Percentiles rank a stretch among this genome's conserved stretches.
phyloP scores from a whole-genome alignment of 53 echinoderm and acorn worm genomes.

The Glandiceps talaboti region DNA sequence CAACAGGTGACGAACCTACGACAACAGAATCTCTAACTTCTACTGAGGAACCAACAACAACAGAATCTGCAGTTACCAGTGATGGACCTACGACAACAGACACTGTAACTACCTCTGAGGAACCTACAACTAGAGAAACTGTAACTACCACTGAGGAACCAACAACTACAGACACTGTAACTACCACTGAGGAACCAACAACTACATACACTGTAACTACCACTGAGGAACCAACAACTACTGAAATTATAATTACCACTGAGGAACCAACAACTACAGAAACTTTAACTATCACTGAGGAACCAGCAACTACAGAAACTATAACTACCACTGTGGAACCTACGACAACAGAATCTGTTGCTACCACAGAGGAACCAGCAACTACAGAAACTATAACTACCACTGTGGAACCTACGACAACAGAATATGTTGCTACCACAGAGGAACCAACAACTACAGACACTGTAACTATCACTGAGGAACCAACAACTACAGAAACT shows the following conservation, averaged over 20 bases:
- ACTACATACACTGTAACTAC: background rate
- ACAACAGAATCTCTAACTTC: too few species aligned
- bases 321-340: background rate
- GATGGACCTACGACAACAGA: background rate
- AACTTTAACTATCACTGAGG: background rate
- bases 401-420: background rate
- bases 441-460: background rate
- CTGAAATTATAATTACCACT: background rate
- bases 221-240: background rate
- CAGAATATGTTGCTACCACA: background rate
- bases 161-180: background rate
- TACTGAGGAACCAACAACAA: too few species aligned
- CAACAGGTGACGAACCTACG: too few species aligned
- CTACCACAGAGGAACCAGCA: background rate
- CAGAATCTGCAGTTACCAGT: too few species aligned
- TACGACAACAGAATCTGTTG: background rate
- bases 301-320: background rate
- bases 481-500: background rate
- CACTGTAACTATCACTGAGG: background rate
- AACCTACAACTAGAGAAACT: background rate
- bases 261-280: background rate
- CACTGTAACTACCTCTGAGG: background rate
- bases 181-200: background rate
- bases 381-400: background rate
- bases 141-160: background rate